These are phyloP conservation scores for Meiosimyza platycephala DNA, from an alignment of 2,888 invertebrate species.

Conservation along the genomic window DNA sequence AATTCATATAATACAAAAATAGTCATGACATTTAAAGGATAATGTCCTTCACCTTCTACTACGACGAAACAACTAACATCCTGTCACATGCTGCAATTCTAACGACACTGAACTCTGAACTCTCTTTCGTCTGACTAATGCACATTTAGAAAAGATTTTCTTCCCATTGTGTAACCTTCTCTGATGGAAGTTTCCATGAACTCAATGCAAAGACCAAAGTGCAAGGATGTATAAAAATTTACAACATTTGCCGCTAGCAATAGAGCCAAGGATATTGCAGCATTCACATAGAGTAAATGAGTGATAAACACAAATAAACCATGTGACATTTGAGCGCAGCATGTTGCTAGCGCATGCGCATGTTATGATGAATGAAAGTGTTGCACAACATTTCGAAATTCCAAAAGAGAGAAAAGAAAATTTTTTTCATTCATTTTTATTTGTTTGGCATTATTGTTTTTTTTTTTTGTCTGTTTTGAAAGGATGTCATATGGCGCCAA, in stretches of 20 bases:
- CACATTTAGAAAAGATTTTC: neutral
- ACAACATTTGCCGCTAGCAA: no score
- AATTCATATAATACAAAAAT: no score
- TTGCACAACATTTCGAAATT: slow-evolving; percentile 4
- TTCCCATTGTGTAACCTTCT: no score
- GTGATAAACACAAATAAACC: neutral
- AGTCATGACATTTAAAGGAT: no score
- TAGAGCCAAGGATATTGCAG: slow-evolving; percentile 4
- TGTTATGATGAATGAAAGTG: neutral
- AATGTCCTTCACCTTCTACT: slow-evolving; percentile 14
- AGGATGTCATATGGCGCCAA: neutral
- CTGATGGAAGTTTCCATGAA: slow-evolving; percentile 2
- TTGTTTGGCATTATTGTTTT: neutral
- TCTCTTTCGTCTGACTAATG: neutral
- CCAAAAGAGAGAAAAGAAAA: neutral
- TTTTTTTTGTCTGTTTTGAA: neutral
- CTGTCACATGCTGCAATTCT: slow-evolving; percentile 15
- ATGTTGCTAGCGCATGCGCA: slow-evolving; percentile 8
- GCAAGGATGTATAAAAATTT: slow-evolving; percentile 15
- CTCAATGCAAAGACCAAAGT: slow-evolving; percentile 17
- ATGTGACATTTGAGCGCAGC: neutral
- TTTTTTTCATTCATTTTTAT: no score
- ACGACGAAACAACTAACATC: slow-evolving; percentile 2
- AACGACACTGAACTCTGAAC: slow-evolving; percentile 27
- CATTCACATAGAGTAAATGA: neutral